A percentile compares a stretch with the other conserved stretches of the same genome.
These are phyloP conservation scores for Brenthis ino DNA, from an alignment of 2,888 invertebrate genomes.

Conservation along the genomic window DNA sequence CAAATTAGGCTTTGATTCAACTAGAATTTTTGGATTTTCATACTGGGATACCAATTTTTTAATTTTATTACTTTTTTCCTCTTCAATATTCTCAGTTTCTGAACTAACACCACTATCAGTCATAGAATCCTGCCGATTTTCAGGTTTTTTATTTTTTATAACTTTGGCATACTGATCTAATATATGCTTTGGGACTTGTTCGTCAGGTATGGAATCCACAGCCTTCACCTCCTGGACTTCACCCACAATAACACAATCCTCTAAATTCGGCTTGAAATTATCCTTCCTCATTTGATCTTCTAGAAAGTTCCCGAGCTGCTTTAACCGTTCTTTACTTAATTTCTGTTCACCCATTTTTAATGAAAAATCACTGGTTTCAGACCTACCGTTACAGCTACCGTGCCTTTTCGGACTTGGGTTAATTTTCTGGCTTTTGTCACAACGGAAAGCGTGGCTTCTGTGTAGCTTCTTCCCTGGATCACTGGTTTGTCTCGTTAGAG, in stretches of 20 bases:
- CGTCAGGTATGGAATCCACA: conserved; percentile 62
- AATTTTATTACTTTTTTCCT: conserved; percentile 61
- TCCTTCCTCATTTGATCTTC: conserved; percentile 76
- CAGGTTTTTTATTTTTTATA: conserved; percentile 60
- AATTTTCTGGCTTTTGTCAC: conserved; percentile 73
- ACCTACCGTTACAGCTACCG: conserved; percentile 67
- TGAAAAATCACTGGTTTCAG: conserved; percentile 64
- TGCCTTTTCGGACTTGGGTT: conserved; percentile 62
- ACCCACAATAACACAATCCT: conserved; percentile 40
- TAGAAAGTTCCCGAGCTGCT: conserved; percentile 65
- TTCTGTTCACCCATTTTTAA: conserved; percentile 67
- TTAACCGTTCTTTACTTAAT: conserved; percentile 68
- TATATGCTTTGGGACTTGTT: conserved; percentile 71
- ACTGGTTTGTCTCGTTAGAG: conserved; percentile 69
- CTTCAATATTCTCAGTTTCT: conserved; percentile 75
- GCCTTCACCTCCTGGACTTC: conserved; percentile 44
- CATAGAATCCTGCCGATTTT: conserved; percentile 68
- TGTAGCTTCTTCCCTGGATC: conserved; percentile 82
- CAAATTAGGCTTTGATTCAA: conserved; percentile 51
- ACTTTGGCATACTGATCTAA: conserved; percentile 76
- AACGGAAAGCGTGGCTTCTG: conserved; percentile 82
- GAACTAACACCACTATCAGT: conserved; percentile 79
- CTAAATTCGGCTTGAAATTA: conserved; percentile 53
- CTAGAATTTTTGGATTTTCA: conserved; percentile 49
- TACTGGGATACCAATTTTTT: conserved; percentile 58